A percentile compares a stretch with the other conserved stretches of the same genome.
These are phyloP conservation scores for Triplophysa tibetana DNA, from an alignment of 2,113 vertebrate species.

Conservation along the genomic window DNA sequence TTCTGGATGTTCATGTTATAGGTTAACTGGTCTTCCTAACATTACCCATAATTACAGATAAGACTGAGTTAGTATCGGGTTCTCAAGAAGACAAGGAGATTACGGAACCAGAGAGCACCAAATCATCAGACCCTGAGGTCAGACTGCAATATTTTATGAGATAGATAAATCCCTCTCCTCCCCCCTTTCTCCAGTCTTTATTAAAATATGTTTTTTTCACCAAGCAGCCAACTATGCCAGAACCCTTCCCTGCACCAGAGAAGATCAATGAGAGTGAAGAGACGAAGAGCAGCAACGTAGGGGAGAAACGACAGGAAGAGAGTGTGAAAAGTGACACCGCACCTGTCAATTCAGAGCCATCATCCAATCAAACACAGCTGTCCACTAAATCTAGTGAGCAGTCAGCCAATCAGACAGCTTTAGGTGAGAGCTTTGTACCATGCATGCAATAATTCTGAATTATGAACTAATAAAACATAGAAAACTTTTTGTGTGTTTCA, in stretches of 20 bases:
- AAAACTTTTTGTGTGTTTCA: constrained; percentile 2
- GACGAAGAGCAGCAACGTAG: constrained; percentile 65
- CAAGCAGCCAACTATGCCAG: constrained; percentile 52
- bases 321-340: constrained; percentile 68
- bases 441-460: background rate
- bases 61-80: constrained; percentile 72
- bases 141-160: background rate
- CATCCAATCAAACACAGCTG: constrained; percentile 59
- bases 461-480: background rate
- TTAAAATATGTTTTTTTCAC: constrained; percentile 17
- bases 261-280: constrained; percentile 66
- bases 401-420: constrained; percentile 62
- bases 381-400: constrained; percentile 62
- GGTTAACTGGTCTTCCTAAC: background rate
- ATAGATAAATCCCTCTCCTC: background rate
- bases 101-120: constrained; percentile 75
- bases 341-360: constrained; percentile 62
- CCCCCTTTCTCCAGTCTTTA: constrained; percentile 41
- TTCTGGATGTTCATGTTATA: background rate
- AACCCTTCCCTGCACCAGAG: constrained; percentile 65
- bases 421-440: constrained; percentile 56
- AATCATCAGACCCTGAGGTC: constrained; percentile 78
- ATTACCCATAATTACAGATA: constrained; percentile 75
- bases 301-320: constrained; percentile 76
- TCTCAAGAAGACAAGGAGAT: constrained; percentile 82